Evolutionary conservation across 2,888 invertebrate genomes (phyloP).

Genomic region (Mylabris sibirica): DNA sequence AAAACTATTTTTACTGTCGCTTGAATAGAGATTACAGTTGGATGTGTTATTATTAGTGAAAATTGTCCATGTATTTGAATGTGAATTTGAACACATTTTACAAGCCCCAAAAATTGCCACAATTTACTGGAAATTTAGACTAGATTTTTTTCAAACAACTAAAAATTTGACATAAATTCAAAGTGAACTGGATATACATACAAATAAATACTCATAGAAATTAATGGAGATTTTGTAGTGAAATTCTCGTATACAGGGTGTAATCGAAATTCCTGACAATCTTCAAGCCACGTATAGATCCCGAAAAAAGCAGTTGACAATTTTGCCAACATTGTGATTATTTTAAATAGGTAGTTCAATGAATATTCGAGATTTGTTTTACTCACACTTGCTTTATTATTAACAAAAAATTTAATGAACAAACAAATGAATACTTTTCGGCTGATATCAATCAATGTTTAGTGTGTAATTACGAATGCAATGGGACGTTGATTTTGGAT

Average conservation of each 20-base stretch:
- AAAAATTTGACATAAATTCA: background rate
- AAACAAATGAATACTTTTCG: too few relatives aligned
- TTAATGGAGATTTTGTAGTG: background rate
- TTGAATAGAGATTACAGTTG: background rate
- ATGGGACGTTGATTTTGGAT: too few relatives aligned
- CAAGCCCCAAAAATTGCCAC: background rate
- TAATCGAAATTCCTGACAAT: too few relatives aligned
- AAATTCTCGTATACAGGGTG: background rate
- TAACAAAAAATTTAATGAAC: too few relatives aligned
- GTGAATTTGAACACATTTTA: background rate
- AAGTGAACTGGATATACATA: background rate
- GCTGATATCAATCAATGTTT: too few relatives aligned
- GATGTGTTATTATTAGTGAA: constrained; percentile 3
- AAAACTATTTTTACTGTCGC: constrained; percentile 4
- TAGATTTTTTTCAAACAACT: background rate
- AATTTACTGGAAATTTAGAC: background rate
- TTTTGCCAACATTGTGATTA: too few relatives aligned
- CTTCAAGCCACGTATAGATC: too few relatives aligned
- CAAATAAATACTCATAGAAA: background rate
- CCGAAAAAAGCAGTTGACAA: too few relatives aligned
- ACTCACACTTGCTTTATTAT: too few relatives aligned
- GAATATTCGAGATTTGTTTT: too few relatives aligned
- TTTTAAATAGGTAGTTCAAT: too few relatives aligned
- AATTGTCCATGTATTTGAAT: background rate
- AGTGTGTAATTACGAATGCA: too few relatives aligned